Conservation (phyloP, 2,113 vertebrate genomes). For the Sinocyclocheilus anophthalmus region DNA sequence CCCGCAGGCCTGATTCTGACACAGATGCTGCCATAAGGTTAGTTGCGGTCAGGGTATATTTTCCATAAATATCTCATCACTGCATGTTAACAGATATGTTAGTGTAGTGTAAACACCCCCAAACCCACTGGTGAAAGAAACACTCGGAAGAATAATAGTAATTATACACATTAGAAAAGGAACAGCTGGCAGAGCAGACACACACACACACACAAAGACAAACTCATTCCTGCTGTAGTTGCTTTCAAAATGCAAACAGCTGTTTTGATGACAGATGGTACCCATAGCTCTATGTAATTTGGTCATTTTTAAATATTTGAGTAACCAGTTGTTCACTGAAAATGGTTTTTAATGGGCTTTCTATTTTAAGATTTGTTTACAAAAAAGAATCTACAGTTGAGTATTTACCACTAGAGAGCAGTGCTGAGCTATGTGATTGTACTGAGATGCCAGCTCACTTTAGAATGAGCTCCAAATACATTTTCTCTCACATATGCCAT, state of each 20-base stretch:
- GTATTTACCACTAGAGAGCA: conserved; percentile 21
- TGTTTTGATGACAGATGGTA: conserved; percentile 19
- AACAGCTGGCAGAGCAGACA: background rate
- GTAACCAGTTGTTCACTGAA: background rate
- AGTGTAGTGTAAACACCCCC: background rate
- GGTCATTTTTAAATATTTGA: background rate
- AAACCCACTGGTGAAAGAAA: background rate
- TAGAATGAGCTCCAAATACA: background rate
- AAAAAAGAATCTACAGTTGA: background rate
- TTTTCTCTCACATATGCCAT: background rate
- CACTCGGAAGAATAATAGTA: background rate
- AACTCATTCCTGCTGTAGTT: background rate
- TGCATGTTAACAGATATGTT: conserved; percentile 17
- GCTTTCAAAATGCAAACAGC: background rate
- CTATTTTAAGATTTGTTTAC: background rate
- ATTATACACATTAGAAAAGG: conserved; percentile 6
- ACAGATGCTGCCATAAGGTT: conserved; percentile 40
- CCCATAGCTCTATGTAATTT: background rate
- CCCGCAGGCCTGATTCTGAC: conserved; percentile 22
- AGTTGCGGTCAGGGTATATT: conserved; percentile 31
- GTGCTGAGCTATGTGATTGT: background rate
- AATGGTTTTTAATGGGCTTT: background rate
- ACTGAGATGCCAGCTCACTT: background rate
- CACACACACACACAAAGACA: background rate
- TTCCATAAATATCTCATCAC: background rate